Base-by-base conservation (phyloP, 2,113 vertebrate genomes). In the Sciurus niger region DNA sequence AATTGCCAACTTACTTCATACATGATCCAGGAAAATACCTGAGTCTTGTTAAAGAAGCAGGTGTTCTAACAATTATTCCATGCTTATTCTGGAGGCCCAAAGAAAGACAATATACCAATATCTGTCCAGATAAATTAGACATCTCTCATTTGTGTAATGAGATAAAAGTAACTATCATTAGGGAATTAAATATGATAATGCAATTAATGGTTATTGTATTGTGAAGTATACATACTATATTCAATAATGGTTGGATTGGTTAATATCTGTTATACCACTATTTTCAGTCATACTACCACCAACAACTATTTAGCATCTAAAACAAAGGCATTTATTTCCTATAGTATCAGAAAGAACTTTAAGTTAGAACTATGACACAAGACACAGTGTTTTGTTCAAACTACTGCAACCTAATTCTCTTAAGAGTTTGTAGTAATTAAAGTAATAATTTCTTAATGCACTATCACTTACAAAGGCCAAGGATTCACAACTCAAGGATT, bases 401-500 rank as follows among this genome's bases (percentile, higher is more conserved):
- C 18, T 46, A 34, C 20, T 32, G 34, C 25, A 43, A 93, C 58
- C n/a, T 20, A 63, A 24, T 4, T 8, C 58, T 60, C 32, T 48
- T 48, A 34, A 28, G 46, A 74, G 40, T 73, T 77, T 84, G 74
- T 32, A 86, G 74, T 48, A 90, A 76, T 40, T 77, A 93, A 34
- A 65, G 8, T 40, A 74, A 86, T 12, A 84, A 89, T n/a, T 73
- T 40, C 34, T 11, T 40, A 63, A 28, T 17, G 40, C 40, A 40
- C 3, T 40, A 88, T 9, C 84, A 76, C 51, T 65, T 25, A 53
- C 13, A 79, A 25, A 60, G 18, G 40, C 40, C 1, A 70, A n/a
- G n/a, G 25, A 77, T 43, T 77, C 30, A 92, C 84, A 94, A 92
- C 7, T 68, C 25, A 74, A 11, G 53, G 40, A 96, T 22, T 87